Evolutionary conservation across 2,888 invertebrate genomes (phyloP).

Genomic region (Aleiodes alternator): DNA sequence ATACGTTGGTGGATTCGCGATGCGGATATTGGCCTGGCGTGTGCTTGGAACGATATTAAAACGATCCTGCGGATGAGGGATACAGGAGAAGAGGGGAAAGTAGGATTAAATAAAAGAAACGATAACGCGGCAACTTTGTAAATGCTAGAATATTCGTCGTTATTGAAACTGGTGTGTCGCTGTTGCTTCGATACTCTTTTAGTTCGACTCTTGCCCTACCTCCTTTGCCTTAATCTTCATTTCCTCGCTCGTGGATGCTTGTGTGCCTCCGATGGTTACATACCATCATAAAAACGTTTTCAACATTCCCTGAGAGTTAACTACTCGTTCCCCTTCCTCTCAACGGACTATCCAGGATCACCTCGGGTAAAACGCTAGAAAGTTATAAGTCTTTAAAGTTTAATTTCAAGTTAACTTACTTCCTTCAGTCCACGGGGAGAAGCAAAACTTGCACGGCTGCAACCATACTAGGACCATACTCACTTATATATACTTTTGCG

Average conservation of each 20-base stretch:
- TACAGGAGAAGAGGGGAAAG: constrained; percentile 4
- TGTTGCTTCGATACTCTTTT: constrained; percentile 27
- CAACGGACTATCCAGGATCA: constrained; percentile 20
- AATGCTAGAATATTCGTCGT: constrained; percentile 51
- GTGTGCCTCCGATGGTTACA: neutral
- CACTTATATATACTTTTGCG: constrained; percentile 23
- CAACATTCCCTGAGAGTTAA: constrained; percentile 57
- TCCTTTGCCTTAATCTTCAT: neutral
- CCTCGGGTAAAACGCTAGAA: constrained; percentile 58
- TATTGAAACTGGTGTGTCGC: constrained; percentile 59
- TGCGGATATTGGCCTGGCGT: constrained; percentile 28
- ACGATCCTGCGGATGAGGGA: constrained; percentile 21
- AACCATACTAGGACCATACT: constrained; percentile 31
- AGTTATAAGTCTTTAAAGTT: constrained; percentile 67
- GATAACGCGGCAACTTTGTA: constrained; percentile 48
- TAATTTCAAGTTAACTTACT: constrained; percentile 64
- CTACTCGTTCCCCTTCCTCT: constrained; percentile 45
- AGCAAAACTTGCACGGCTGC: constrained; percentile 36
- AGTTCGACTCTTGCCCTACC: neutral
- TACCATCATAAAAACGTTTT: constrained; percentile 38
- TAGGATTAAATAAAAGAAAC: constrained; percentile 48
- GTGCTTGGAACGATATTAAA: constrained; percentile 37
- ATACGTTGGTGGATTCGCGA: constrained; percentile 25
- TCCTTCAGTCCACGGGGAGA: constrained; percentile 37
- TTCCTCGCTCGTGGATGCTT: constrained; percentile 4